Evolutionary conservation across 2,888 invertebrate genomes (phyloP), one percentile per base, ranked within the genome.

Genomic region (Hydropsyche betteni): DNA sequence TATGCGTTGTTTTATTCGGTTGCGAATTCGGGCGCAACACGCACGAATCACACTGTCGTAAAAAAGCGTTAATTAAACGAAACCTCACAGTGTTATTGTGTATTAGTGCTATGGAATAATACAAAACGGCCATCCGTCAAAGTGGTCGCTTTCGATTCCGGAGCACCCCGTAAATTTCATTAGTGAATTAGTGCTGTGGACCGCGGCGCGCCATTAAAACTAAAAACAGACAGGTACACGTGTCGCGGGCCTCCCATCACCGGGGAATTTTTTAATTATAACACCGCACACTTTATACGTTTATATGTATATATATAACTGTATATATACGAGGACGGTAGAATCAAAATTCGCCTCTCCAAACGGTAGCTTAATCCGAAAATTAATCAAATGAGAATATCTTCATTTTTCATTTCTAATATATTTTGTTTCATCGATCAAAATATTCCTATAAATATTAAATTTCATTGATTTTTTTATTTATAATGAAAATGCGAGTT

Each of bases 191-290:
- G 74, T 76, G 74, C 24, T 75, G 77, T 75, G 77, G 74, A 24
- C 24, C 24, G 24, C 24, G 44, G 44, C 44, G 64, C 71, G 75
- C 68, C 77, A 74, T 77, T 77, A 76, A 78, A 78, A 74, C 76
- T 73, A 75, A 78, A 78, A 78, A 75, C 76, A 78, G 76, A 78
- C 78, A 78, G 78, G 76, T 78, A 78, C 78, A 78, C 78, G 77
- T 78, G 78, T 78, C 74, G 77, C 75, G 77, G 71, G 44, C 50
- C 69, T 14, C 69, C 77, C 76, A 77, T 78, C 76, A 77, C 75
- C 58, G 69, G 68, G 78, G 78, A 75, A 77, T 78, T 78, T 78
- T 78, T 78, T 78, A 78, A 78, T 78, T 78, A 78, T 75, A 75
- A 76, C 78, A 75, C 53, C 51, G 52, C 58, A 7, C 64, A 36